Base-by-base conservation (phyloP, 2,888 invertebrate species). In the Gibbula magus region DNA sequence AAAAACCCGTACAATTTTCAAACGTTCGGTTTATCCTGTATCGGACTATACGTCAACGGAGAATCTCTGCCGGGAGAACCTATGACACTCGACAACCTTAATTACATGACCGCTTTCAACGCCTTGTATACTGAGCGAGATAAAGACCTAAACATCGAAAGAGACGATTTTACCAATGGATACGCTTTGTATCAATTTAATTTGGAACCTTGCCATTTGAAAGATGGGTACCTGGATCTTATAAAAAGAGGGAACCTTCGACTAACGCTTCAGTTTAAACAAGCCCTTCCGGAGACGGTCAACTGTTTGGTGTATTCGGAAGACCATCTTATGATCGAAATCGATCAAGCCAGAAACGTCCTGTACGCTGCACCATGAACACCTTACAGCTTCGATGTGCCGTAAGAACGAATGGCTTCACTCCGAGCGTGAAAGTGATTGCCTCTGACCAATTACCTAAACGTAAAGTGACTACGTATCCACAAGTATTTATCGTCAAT, bases 1-100 rank as follows among this genome's bases (percentile, higher is more conserved):
- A 51, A 32, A 45, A 82, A 80, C 8, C 76, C 80, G 5, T 80
- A 56, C 39, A 78, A 82, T 56, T 78, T 82, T 22, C 4, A 29
- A 29, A 54, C 45, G 52, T 53, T 32, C 22, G 51, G 51, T 13
- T 22, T 82, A 20, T 52, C 25, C 2, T 73, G 32, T 29, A 35
- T 79, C 0, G 51, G 45, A n/a, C 5, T 81, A 20, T 73, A 22
- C 20, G 10, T 79, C 4, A 79, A 81, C 20, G 79, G 79, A 18
- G 35, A 77, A 13, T 73, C 56, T 10, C 52, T 79, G 0, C 78
- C 78, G 1, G 22, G 56, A 5, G 35, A 78, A 52, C 78, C 82
- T 3, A 52, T 82, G 54, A 51, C 22, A 2, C 10, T 74, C 22
- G 22, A 13, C 29, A 7, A 20, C 8, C 22, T 8, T 16, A 10